phyloP scores from a whole-genome alignment of 2,797 vertebrate species.

The Myotis daubentonii region DNA sequence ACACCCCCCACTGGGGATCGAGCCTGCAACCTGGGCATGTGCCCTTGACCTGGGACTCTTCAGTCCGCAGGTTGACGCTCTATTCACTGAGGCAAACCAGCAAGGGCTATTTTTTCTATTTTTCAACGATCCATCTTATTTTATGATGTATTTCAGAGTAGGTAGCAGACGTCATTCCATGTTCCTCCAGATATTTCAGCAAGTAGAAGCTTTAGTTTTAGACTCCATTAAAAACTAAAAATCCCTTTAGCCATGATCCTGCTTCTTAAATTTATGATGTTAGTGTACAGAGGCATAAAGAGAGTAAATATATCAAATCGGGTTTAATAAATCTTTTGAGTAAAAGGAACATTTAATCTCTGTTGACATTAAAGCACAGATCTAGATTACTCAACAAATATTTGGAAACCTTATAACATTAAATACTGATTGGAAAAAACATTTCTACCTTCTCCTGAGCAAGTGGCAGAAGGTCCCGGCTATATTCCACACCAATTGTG shows the following conservation, averaged over 20 bases:
- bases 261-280: slow-evolving; percentile 2
- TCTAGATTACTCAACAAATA: slow-evolving; percentile 56
- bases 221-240: not conserved
- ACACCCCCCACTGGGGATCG: not conserved
- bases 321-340: slow-evolving; percentile 11
- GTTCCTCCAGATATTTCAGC: not conserved
- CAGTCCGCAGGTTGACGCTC: not conserved
- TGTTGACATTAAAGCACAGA: slow-evolving; percentile 65
- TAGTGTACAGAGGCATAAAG: slow-evolving; percentile 11
- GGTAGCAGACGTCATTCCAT: not conserved
- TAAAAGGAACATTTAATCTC: slow-evolving; percentile 74
- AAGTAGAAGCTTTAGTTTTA: not conserved
- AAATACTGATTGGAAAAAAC: not conserved
- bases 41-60: not conserved
- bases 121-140: not conserved
- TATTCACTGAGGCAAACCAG: not conserved
- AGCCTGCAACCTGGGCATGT: not conserved
- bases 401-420: slow-evolving; percentile 45
- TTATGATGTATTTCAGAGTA: not conserved
- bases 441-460: not conserved
- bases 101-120: not conserved
- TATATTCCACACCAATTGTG: not conserved
- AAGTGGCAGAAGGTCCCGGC: not conserved
- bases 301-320: slow-evolving; percentile 40
- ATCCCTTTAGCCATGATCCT: not conserved